phyloP scores from a whole-genome alignment of 2,888 invertebrate species.

The Drosophila anceps region DNA sequence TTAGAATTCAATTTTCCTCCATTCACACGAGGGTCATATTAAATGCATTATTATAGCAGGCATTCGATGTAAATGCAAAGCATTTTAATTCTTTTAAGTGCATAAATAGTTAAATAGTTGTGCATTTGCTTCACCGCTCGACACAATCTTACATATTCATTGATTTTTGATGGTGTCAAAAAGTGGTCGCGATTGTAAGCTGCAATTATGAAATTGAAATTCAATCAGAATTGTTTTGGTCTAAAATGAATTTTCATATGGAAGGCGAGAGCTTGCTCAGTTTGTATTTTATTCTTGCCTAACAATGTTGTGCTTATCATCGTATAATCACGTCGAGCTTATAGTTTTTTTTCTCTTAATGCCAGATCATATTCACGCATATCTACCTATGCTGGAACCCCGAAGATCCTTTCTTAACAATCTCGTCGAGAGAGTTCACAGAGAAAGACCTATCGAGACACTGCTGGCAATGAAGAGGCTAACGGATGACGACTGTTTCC shows the following conservation, averaged over 20 bases:
- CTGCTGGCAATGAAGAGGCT: constrained; percentile 21
- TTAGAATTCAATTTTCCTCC: not conserved
- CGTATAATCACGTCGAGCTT: not conserved
- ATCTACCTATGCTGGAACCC: fast-evolving
- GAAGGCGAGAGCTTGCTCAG: constrained; percentile 12
- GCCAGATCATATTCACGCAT: not conserved
- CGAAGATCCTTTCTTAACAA: not conserved
- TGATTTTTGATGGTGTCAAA: not conserved
- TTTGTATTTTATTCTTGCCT: not conserved
- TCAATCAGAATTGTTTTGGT: not conserved
- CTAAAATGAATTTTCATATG: not conserved
- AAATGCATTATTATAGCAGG: not conserved
- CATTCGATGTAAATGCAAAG: not conserved
- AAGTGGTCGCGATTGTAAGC: not conserved
- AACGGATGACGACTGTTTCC: constrained; percentile 1
- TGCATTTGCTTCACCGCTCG: not conserved
- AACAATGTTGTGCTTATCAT: constrained; percentile 19
- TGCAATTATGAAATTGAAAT: not conserved
- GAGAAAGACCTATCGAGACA: not conserved
- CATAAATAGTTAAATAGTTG: not conserved
- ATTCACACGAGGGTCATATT: not conserved
- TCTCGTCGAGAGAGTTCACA: constrained; percentile 14
- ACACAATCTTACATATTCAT: not conserved
- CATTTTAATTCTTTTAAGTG: not conserved
- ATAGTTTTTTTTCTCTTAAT: not conserved